Percentiles rank a stretch among this genome's conserved stretches.
Conservation (phyloP, 2,888 invertebrate genomes). For the Graphium colonna region DNA sequence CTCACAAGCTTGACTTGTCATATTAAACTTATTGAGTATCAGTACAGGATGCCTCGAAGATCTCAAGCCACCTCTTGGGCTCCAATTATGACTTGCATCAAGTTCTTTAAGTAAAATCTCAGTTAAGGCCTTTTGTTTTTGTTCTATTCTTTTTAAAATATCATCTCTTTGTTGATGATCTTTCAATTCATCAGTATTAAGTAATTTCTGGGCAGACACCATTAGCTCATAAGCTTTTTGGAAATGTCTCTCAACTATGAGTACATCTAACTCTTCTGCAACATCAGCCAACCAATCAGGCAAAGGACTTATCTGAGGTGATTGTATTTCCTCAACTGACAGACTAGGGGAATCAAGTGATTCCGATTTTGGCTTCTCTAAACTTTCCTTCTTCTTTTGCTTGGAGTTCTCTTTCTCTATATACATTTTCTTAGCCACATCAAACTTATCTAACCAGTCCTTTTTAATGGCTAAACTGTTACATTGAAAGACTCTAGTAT, state of each 20-base stretch:
- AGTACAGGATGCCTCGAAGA: slow-evolving; percentile 91
- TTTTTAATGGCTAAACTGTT: slow-evolving; percentile 89
- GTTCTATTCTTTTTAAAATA: slow-evolving; percentile 81
- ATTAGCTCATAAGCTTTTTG: slow-evolving; percentile 93
- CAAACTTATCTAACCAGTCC: slow-evolving; percentile 96
- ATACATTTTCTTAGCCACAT: slow-evolving; percentile 91
- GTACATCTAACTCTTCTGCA: slow-evolving; percentile 96
- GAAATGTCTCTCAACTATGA: slow-evolving; percentile 96
- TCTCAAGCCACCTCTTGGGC: slow-evolving; percentile 92
- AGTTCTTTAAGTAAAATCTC: slow-evolving; percentile 93
- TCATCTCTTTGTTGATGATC: slow-evolving; percentile 61
- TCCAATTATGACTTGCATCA: slow-evolving; percentile 93
- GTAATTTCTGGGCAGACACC: slow-evolving; percentile 73
- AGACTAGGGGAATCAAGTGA: slow-evolving; percentile 70
- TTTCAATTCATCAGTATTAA: slow-evolving; percentile 62
- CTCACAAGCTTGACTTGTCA: slow-evolving; percentile 87
- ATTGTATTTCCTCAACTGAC: slow-evolving; percentile 66
- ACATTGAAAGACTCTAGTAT: slow-evolving; percentile 94
- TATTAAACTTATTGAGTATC: slow-evolving; percentile 87
- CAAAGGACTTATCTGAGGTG: slow-evolving; percentile 58
- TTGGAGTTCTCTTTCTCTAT: slow-evolving; percentile 81
- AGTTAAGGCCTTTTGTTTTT: slow-evolving; percentile 87
- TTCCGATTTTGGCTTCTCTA: slow-evolving; percentile 62
- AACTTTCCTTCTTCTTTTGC: slow-evolving; percentile 69
- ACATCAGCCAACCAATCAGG: slow-evolving; percentile 95